Evolutionary conservation across 1,140 invertebrate species (phyloP), one percentile per base, ranked within the genome.

Genomic region (Pseudomyrmex pallidus): DNA sequence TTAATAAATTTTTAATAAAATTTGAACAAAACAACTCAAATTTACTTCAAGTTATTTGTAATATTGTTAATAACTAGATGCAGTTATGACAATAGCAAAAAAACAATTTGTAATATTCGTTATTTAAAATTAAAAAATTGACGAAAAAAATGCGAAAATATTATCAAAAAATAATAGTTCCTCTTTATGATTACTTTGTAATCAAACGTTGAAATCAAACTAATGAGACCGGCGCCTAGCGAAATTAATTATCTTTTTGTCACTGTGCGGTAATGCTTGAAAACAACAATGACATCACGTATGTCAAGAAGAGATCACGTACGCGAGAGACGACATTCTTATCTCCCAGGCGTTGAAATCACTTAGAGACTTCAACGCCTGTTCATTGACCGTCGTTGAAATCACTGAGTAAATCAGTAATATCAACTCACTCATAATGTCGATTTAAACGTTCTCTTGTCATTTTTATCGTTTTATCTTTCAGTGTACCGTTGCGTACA

Each of bases 341-440:
- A 57, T 25, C n/a, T 22, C 20, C 0, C 35, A 50, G 20, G 59
- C 86, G 67, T 77, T 86, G 66, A 77, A 83, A 77, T 87, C 80
- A 73, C 56, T 61, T 13, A 44, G 52, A 64, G 48, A 66, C 57
- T 76, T 35, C 25, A 22, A 50, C 22, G 9, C 25, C 44, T 10
- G 44, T 46, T 66, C 44, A 54, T 57, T 78, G 13, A 57, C 12
- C 20, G 15, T 57, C n/a, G 20, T 25, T 68, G 52, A 78, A 78
- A 46, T 68, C 35, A 46, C 17, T 2, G 52, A 68, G 62, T n/a
- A 12, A 62, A 35, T 35, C 35, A 35, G 35, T 5, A 35, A 35
- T 5, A 35, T 35, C 3, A 35, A 35, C 5, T 35, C 35, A 5
- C 35, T 35, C 35, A 35, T 4, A 35, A 35, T 35, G 35, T 35